Base-by-base conservation (phyloP, 2,888 invertebrate species). In the Dolichomitus sp. region DNA sequence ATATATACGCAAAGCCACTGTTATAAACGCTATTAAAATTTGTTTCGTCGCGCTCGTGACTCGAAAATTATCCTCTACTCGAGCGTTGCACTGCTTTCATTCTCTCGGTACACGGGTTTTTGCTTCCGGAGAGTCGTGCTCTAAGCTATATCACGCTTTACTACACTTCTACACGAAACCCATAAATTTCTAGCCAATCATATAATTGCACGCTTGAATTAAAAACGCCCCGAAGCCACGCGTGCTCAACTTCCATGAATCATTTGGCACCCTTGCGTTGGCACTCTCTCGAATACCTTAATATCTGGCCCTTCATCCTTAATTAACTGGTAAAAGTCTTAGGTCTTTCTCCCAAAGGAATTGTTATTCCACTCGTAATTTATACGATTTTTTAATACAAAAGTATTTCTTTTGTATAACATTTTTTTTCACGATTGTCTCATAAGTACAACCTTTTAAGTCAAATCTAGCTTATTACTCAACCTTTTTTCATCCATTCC, bases 131-230 rank as follows among this genome's bases (percentile, higher is more conserved):
- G 61, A 59, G 23, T 66, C 30, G 70, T 76, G 17, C 54, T 48
- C 19, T 12, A 48, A 27, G 66, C 69, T 45, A 54, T 27, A 30
- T 42, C 30, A 42, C 75, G 50, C 54, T 81, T 83, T 84, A 85
- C 77, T 81, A 85, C 74, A 52, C 54, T 68, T 75, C 63, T 33
- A 80, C 86, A 86, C 86, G 86, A 81, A 78, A 84, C 83, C 30
- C 85, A 86, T 86, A 86, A 86, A 86, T 86, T 85, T 74, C 33
- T 75, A 5, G 83, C 83, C 86, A 85, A 86, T 86, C 85, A 85
- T 86, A 85, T 86, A 86, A 86, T 86, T 84, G 86, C 83, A 73
- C 68, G 76, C 74, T 81, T 77, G 81, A 79, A 83, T 85, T 86
- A 84, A 85, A 85, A 85, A 83, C 79, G 81, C 76, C 66, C 72